phyloP scores from a whole-genome alignment of 2,797 vertebrate species.

The Tenualosa ilisha region DNA sequence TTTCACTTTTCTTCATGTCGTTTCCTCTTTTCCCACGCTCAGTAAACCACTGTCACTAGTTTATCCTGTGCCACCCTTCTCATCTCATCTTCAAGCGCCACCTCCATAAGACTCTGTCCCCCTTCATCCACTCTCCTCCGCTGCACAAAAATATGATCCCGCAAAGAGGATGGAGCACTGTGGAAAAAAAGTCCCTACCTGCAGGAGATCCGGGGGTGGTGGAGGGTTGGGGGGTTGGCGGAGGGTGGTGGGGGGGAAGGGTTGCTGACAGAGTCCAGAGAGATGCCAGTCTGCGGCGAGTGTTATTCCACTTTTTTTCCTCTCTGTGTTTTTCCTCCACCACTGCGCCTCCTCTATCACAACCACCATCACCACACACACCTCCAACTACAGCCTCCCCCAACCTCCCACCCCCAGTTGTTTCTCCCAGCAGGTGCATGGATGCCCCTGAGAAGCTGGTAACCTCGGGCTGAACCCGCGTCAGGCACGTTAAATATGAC shows the following conservation, averaged over 20 bases:
- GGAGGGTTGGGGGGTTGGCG: neutral
- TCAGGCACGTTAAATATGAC: constrained; percentile 69
- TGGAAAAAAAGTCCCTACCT: neutral
- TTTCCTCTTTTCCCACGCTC: neutral
- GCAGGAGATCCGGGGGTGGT: neutral
- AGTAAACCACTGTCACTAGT: neutral
- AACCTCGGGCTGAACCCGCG: constrained; percentile 72
- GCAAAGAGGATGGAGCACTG: neutral
- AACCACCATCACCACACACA: neutral
- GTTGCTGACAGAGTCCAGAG: too few relatives aligned
- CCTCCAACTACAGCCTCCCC: neutral
- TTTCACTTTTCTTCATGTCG: neutral
- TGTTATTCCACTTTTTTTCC: constrained; percentile 57
- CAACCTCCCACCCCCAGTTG: constrained; percentile 51
- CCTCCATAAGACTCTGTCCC: neutral
- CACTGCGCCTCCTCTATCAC: neutral
- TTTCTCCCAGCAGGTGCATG: constrained; percentile 62
- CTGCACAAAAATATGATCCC: neutral
- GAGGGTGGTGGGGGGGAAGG: neutral
- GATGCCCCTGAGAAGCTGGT: constrained; percentile 71
- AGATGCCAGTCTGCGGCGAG: constrained; percentile 48
- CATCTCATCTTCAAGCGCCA: neutral
- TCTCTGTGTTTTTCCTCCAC: constrained; percentile 38
- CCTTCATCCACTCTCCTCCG: neutral
- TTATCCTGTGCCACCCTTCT: constrained; percentile 3